These are phyloP conservation scores for Saxidomus purpurata DNA, from an alignment of 1,140 invertebrate species.

Conservation along the genomic window DNA sequence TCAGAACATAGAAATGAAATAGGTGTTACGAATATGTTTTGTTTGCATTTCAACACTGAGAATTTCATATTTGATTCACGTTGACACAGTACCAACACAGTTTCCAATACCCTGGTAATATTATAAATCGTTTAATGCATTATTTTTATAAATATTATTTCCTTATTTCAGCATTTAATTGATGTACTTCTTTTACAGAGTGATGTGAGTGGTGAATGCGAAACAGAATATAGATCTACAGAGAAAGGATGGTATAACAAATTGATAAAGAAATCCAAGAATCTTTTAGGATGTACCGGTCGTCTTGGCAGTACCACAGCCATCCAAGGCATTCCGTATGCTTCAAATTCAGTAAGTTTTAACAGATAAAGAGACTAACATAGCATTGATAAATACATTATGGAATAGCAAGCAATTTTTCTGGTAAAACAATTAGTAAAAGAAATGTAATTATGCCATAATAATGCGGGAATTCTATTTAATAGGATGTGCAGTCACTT, in stretches of 20 bases:
- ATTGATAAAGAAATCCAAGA: conserved; percentile 92
- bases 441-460: no score
- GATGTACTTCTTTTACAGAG: conserved; percentile 87
- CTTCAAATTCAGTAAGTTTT: conserved; percentile 79
- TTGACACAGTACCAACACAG: no score
- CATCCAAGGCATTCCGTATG: conserved; percentile 82
- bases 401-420: no score
- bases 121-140: background rate
- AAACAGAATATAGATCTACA: conserved; percentile 91
- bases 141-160: background rate
- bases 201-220: conserved; percentile 94
- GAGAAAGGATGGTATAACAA: conserved; percentile 91
- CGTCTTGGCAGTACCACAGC: conserved; percentile 89
- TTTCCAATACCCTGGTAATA: background rate
- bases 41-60: no score
- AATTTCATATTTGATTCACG: no score
- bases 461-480: background rate
- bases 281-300: conserved; percentile 91
- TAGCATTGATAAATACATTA: no score
- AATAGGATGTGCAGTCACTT: conserved; percentile 3
- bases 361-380: background rate
- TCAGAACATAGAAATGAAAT: no score
- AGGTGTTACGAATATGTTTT: no score
- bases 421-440: no score
- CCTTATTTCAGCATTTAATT: background rate